phyloP scores from a whole-genome alignment of 1,140 invertebrate genomes.

The Tetramorium parvispinum region DNA sequence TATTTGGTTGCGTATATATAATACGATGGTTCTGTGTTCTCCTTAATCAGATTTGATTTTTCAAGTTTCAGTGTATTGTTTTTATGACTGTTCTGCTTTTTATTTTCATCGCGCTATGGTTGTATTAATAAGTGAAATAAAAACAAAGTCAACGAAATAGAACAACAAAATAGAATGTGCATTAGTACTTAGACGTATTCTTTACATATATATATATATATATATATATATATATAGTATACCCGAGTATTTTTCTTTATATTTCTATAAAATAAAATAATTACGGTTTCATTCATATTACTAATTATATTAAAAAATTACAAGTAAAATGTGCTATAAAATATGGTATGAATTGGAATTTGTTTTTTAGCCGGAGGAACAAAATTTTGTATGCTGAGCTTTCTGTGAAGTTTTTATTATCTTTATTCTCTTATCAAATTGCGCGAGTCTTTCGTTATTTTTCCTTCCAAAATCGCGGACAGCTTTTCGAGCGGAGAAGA shows the following conservation, averaged over 20 bases:
- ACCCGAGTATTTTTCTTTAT: neutral
- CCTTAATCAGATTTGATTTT: neutral
- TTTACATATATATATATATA: no score
- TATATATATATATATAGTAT: no score
- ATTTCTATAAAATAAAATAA: neutral
- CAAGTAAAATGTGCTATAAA: neutral
- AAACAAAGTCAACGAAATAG: constrained; percentile 9
- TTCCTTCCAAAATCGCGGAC: constrained; percentile 27
- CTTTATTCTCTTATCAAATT: constrained; percentile 36
- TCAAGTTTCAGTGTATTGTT: neutral
- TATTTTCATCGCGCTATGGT: neutral
- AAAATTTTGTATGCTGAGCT: neutral
- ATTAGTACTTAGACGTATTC: no score
- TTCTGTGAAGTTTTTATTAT: neutral
- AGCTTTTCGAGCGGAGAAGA: neutral
- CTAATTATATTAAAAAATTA: constrained; percentile 1
- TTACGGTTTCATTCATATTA: neutral
- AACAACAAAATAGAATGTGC: neutral
- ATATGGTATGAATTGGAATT: neutral
- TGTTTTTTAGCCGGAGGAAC: neutral
- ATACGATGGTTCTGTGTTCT: neutral
- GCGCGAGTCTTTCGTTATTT: neutral
- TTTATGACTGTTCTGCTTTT: neutral
- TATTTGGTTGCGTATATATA: neutral
- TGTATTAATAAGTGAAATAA: neutral